phyloP scores from a whole-genome alignment of 2,888 invertebrate species.

The Metalampra italica region DNA sequence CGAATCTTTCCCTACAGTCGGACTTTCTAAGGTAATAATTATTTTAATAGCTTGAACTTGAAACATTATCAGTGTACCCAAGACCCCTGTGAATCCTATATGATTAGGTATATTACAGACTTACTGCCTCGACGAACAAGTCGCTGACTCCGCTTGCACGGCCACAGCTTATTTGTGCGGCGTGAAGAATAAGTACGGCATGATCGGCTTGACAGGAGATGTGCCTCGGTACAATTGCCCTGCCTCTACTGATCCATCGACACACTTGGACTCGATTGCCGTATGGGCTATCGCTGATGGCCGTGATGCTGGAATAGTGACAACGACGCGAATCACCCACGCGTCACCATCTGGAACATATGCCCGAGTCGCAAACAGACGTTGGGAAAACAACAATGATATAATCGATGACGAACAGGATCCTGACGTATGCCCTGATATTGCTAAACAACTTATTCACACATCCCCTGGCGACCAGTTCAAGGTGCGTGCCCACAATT shows the following conservation, averaged over 20 bases:
- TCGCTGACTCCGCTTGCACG: constrained; percentile 84
- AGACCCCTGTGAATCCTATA: neutral
- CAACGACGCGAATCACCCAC: constrained; percentile 87
- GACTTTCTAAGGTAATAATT: constrained; percentile 78
- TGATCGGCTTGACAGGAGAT: constrained; percentile 81
- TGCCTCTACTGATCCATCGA: constrained; percentile 64
- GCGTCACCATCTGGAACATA: constrained; percentile 85
- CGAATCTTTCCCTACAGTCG: constrained; percentile 80
- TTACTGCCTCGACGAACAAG: constrained; percentile 78
- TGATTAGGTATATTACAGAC: constrained; percentile 43
- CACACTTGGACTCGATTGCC: constrained; percentile 81
- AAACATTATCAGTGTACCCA: neutral
- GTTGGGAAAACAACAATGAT: constrained; percentile 83
- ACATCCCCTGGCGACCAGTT: constrained; percentile 81
- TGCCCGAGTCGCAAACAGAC: constrained; percentile 81
- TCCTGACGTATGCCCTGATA: constrained; percentile 79
- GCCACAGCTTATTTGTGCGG: constrained; percentile 83
- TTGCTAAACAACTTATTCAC: constrained; percentile 83
- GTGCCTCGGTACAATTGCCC: constrained; percentile 79
- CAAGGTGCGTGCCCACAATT: constrained; percentile 64
- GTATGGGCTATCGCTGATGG: constrained; percentile 79
- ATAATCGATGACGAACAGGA: constrained; percentile 56
- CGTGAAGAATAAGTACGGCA: constrained; percentile 80
- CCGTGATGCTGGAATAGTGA: constrained; percentile 73
- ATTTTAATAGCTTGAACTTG: neutral